Evolutionary conservation across 2,888 invertebrate genomes (phyloP), one percentile per base, ranked within the genome.

Genomic region (Chesias legatella): DNA sequence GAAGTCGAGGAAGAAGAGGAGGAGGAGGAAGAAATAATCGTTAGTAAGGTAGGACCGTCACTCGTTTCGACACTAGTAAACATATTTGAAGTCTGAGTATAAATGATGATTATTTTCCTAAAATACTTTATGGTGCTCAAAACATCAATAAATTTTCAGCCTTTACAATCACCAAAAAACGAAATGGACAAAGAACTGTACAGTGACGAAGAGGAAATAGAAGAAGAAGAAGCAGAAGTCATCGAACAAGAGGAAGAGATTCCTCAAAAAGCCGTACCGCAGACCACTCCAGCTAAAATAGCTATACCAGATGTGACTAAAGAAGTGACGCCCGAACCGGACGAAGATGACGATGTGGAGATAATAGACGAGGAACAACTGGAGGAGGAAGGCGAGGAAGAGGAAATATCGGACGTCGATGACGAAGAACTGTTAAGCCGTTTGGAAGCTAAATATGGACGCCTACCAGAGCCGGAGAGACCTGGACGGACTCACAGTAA

Each of bases 371-470:
- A 81, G 7, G 85, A 86, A 48, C 89, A 89, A 43, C 76, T 88
- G 10, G 84, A 84, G 11, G 85, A 86, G 51, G 89, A 89, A 50
- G 74, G 85, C 8, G 90, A 88, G 1, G 88, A 89, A 44, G 88
- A 89, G 44, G 88, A 89, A 38, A 85, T 90, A 53, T 91, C 91
- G 0, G 92, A 93, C 55, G 91, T 92, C 1, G 93, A 93, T 63
- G 94, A 94, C 64, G 89, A 89, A 4, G 93, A 94, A 49, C 78
- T 94, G 30, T 83, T 94, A 58, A 92, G 84, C 60, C 90, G 93
- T 51, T 77, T 94, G 40, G 94, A 94, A 67, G 92, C 91, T 13
- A 93, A 93, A 86, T 94, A 94, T 69, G 94, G 94, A 33, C 91
- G 92, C 51, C 73, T 94, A 36, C 91, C 91, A 7, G 90, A 90